These are phyloP conservation scores for Dusona sp. DNA, from an alignment of 2,888 invertebrate genomes.

Conservation along the genomic window DNA sequence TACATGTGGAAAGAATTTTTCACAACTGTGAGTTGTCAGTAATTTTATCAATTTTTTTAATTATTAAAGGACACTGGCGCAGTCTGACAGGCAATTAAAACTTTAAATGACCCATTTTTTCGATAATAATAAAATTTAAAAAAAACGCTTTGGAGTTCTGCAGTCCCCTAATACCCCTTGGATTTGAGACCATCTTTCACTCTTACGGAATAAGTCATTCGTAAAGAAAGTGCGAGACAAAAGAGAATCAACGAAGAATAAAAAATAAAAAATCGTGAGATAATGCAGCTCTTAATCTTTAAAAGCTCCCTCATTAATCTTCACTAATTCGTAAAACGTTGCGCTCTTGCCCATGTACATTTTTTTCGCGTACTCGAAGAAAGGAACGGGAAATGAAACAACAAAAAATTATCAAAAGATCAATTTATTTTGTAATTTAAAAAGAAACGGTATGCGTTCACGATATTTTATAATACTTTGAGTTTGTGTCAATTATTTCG, in stretches of 20 bases:
- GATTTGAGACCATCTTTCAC: constrained; percentile 6
- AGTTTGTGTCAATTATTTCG: neutral
- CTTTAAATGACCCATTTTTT: constrained; percentile 37
- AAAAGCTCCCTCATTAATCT: constrained; percentile 27
- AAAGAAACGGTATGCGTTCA: neutral
- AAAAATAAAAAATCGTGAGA: constrained; percentile 19
- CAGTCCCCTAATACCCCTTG: constrained; percentile 7
- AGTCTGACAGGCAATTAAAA: constrained; percentile 48
- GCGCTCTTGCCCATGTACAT: neutral
- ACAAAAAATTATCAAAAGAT: neutral
- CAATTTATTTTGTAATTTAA: neutral
- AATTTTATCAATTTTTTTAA: constrained; percentile 46
- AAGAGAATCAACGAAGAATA: neutral
- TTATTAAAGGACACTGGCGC: constrained; percentile 29
- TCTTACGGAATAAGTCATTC: constrained; percentile 37
- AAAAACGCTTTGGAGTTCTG: neutral
- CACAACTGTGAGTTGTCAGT: neutral
- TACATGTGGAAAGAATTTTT: neutral
- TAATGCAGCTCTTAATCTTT: constrained; percentile 21
- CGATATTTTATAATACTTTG: neutral
- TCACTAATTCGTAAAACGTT: constrained; percentile 7
- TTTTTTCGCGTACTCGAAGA: neutral
- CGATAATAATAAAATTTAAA: neutral
- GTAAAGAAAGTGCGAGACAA: constrained; percentile 25
- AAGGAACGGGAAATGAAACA: neutral